phyloP scores from a whole-genome alignment of 2,113 vertebrate species.

The Corydoras maculifer region DNA sequence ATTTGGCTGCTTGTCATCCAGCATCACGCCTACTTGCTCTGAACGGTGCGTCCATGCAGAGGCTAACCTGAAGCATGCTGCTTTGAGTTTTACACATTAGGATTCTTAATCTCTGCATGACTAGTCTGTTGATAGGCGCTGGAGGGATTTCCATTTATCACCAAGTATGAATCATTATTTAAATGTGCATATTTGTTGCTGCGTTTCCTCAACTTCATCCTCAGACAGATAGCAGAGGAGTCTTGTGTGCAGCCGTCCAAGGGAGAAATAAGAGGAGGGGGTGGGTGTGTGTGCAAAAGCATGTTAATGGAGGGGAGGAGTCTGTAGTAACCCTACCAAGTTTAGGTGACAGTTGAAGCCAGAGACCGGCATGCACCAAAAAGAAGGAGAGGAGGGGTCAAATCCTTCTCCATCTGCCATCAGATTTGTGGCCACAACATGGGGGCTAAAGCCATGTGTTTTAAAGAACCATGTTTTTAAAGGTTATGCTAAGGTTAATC shows the following conservation, averaged over 20 bases:
- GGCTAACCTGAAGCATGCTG: constrained; percentile 53
- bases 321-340: constrained; percentile 47
- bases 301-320: background rate
- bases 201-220: constrained; percentile 37
- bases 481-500: constrained; percentile 29
- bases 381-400: constrained; percentile 56
- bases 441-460: background rate
- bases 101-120: constrained; percentile 65
- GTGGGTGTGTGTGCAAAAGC: too few species aligned
- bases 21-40: constrained; percentile 57
- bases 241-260: background rate
- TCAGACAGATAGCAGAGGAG: constrained; percentile 10
- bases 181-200: constrained; percentile 54
- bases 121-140: constrained; percentile 59
- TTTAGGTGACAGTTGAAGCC: constrained; percentile 48
- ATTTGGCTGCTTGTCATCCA: constrained; percentile 61
- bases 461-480: background rate
- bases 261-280: too few species aligned
- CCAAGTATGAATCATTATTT: constrained; percentile 62
- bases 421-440: constrained; percentile 31
- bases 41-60: constrained; percentile 32
- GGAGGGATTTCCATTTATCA: constrained; percentile 59
- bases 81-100: constrained; percentile 59
- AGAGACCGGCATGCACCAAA: constrained; percentile 51
- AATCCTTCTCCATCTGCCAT: constrained; percentile 69